Evolutionary conservation across 2,797 vertebrate species (phyloP), one percentile per base, ranked within the genome.

Genomic region (Jordanella pulchra): DNA sequence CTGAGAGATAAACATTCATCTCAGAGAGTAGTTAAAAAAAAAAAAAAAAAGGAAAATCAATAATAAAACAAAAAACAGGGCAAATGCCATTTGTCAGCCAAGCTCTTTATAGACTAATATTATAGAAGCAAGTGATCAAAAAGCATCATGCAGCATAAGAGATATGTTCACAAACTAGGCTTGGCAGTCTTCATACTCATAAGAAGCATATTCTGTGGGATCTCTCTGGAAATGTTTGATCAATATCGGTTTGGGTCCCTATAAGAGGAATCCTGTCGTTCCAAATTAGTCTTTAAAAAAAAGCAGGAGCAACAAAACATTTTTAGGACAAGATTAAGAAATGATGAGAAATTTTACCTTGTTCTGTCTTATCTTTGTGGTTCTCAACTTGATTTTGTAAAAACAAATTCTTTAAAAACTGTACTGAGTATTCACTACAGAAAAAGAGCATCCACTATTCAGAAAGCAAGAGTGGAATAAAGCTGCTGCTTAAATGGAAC

Each of bases 71-170:
- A 85, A 87, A 75, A 86, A 88, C 77, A 92, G 90, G 85, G 89
- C 89, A 94, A 93, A 93, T 92, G 93, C 89, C 91, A 93, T 92
- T 93, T 91, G 86, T 93, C 85, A 94, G 82, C 93, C 94, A 90
- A 93, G 88, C 92, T 94, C 78, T 87, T 83, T 67, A 80, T 93
- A 93, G 91, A 86, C 91, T 94, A 83, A 84, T 84, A 93, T 91
- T 91, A 84, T 90, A 93, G 89, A 93, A 94, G 94, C 93, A 93
- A 94, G 93, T 95, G 91, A 94, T 86, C 93, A 89, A 93, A 92
- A 94, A 94, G 94, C 93, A 92, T 94, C 95, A 96, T 95, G 95
- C 95, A 95, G 94, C 92, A 90, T 93, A 94, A 93, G 93, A 93
- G 90, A 91, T 94, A 94, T 94, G 91, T 94, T 89, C 93, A 94